Evolutionary conservation across 2,113 vertebrate species (phyloP).

Genomic region (Montifringilla adamsi): DNA sequence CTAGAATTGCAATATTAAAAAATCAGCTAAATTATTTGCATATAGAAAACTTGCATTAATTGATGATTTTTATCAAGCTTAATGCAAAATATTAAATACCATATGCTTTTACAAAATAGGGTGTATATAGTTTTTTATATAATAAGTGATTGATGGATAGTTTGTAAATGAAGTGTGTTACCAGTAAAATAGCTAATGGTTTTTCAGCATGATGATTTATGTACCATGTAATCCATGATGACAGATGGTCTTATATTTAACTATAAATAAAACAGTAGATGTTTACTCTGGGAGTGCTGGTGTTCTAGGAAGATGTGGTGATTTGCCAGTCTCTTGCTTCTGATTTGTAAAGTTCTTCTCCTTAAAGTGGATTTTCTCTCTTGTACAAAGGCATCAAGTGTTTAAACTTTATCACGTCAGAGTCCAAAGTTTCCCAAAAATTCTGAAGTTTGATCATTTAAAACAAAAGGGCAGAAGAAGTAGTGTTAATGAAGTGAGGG

Average conservation of each 20-base stretch:
- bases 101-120: slow-evolving; percentile 17
- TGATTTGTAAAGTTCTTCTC: neutral
- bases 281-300: slow-evolving; percentile 23
- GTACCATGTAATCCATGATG: slow-evolving; percentile 35
- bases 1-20: slow-evolving; percentile 25
- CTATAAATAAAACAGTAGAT: slow-evolving; percentile 60
- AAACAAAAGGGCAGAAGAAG: neutral
- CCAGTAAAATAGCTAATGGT: slow-evolving; percentile 43
- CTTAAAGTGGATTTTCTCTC: neutral
- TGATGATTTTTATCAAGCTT: slow-evolving; percentile 24
- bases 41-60: slow-evolving; percentile 3
- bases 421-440: neutral
- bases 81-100: neutral
- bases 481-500: neutral
- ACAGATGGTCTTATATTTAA: slow-evolving; percentile 48
- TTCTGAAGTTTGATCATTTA: neutral
- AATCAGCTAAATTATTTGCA: slow-evolving; percentile 19
- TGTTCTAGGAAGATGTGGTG: neutral
- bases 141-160: slow-evolving; percentile 31
- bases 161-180: slow-evolving; percentile 48
- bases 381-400: neutral
- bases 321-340: neutral
- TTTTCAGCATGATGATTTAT: slow-evolving; percentile 62
- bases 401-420: neutral
- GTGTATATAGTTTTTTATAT: neutral